These are phyloP conservation scores for Tetrapedia diversipes DNA, from an alignment of 2,888 invertebrate species.

Conservation along the genomic window DNA sequence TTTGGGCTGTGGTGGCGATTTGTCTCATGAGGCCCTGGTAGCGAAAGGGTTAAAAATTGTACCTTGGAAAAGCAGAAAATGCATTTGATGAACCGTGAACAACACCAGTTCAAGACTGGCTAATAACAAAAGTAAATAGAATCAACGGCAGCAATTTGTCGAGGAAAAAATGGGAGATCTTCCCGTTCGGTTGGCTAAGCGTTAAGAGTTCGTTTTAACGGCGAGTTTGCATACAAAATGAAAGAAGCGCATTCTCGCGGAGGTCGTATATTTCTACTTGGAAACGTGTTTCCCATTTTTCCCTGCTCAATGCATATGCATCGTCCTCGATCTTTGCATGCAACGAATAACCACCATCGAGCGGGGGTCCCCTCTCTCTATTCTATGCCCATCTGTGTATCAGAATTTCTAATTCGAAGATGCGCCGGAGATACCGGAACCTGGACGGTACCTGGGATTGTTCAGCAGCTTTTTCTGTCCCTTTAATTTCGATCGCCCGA, in stretches of 20 bases:
- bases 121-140: no score
- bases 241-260: not conserved
- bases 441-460: not conserved
- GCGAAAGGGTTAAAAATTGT: no score
- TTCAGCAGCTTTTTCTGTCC: not conserved
- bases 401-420: constrained; percentile 38
- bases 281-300: constrained; percentile 35
- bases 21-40: no score
- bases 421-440: not conserved
- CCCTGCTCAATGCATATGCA: constrained; percentile 32
- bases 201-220: no score
- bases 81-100: no score
- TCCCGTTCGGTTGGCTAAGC: no score
- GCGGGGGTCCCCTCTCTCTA: not conserved
- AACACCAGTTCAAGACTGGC: no score
- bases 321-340: constrained; percentile 24
- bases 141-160: no score
- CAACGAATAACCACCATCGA: constrained; percentile 2
- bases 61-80: no score
- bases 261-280: constrained; percentile 5
- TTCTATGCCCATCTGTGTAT: not conserved
- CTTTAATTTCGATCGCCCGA: not conserved
- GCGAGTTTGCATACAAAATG: constrained; percentile 24
- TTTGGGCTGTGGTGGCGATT: no score
- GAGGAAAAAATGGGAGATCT: no score